Evolutionary conservation across 2,797 vertebrate genomes (phyloP).

Genomic region (Mareca penelope): DNA sequence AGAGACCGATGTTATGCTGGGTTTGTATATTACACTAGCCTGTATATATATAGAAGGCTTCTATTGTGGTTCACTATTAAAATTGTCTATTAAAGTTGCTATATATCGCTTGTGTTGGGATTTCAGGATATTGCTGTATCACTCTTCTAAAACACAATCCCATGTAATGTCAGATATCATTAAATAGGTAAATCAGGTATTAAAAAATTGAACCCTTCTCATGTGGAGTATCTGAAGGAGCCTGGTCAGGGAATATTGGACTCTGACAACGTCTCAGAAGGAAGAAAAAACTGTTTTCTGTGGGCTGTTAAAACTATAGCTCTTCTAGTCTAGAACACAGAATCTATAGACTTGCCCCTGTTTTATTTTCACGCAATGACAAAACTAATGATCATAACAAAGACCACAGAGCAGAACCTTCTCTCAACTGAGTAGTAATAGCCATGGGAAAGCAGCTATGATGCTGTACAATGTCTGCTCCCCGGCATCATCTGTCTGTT

Average conservation of each 20-base stretch:
- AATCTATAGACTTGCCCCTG: neutral
- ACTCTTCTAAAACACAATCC: neutral
- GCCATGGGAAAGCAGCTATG: conserved; percentile 23
- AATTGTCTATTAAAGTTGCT: neutral
- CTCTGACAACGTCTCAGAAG: neutral
- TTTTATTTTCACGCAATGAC: conserved; percentile 5
- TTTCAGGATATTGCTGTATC: neutral
- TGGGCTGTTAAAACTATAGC: neutral
- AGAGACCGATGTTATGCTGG: accelerated
- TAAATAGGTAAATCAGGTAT: neutral
- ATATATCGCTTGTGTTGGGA: neutral
- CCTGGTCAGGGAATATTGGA: neutral
- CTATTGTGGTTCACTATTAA: neutral
- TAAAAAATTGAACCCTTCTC: neutral
- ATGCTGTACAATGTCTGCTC: neutral
- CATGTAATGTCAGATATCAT: neutral
- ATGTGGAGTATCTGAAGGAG: neutral
- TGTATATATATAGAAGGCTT: neutral
- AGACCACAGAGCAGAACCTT: neutral
- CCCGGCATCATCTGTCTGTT: neutral
- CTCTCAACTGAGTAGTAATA: neutral
- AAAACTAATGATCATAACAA: neutral
- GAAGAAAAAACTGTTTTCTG: neutral
- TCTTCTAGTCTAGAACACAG: neutral
- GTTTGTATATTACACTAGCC: neutral